Conservation (phyloP, 92 coral and sea anemone genomes). For the Chrysogorgia sp. region DNA sequence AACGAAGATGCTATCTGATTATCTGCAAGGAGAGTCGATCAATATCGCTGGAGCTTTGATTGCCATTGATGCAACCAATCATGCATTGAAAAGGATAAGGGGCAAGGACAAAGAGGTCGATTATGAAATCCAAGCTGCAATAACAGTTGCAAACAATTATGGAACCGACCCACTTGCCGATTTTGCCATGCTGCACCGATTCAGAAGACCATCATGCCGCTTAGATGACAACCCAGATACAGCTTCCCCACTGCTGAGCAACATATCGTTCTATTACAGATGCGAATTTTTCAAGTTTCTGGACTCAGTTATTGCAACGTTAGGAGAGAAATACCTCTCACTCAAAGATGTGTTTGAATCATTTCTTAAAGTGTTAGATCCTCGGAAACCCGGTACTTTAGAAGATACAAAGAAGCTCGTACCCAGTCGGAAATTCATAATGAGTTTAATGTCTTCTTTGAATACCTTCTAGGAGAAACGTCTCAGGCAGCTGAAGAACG, state of each 20-base stretch:
- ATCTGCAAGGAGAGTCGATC: conserved; percentile 7
- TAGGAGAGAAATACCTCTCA: conserved; percentile 22
- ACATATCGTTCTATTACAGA: conserved; percentile 9
- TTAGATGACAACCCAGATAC: conserved; percentile 27
- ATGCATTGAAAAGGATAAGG: conserved; percentile 15
- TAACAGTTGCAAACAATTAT: neutral
- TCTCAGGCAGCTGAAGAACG: neutral
- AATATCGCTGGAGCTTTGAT: conserved; percentile 23
- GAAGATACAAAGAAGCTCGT: conserved; percentile 9
- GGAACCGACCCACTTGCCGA: conserved; percentile 12
- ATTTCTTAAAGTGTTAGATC: conserved; percentile 5
- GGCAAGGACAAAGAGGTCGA: conserved; percentile 2
- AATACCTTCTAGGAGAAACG: conserved; percentile 20
- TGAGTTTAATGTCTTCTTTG: conserved; percentile 18
- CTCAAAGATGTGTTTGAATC: conserved; percentile 25
- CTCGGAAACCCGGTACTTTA: conserved; percentile 6
- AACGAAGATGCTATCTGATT: neutral
- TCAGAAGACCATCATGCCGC: conserved; percentile 22
- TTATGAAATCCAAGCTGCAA: conserved; percentile 13
- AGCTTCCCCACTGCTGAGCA: conserved; percentile 12
- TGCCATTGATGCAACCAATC: neutral
- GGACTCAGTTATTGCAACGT: conserved; percentile 10
- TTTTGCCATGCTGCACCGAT: conserved; percentile 10
- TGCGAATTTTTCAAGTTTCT: conserved; percentile 14
- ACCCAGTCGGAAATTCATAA: conserved; percentile 20